Conservation (phyloP, 53 echinoderm and acorn worm species). For the Holothuria scabra region DNA sequence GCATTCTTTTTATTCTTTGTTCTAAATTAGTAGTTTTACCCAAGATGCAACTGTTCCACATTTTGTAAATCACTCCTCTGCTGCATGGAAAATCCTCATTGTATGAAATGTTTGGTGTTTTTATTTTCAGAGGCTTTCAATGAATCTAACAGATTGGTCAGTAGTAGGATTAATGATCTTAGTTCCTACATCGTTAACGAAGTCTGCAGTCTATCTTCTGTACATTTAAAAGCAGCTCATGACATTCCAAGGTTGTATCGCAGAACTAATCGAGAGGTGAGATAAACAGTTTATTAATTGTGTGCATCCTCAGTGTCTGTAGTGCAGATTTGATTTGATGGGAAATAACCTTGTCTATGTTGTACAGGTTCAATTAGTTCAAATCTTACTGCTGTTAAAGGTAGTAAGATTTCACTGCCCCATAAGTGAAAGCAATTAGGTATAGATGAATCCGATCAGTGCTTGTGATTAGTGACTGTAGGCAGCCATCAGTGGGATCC, state of each 20-base stretch:
- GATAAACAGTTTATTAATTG: not conserved
- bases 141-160: slow-evolving; percentile 61
- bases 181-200: slow-evolving; percentile 59
- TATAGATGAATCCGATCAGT: too few species aligned
- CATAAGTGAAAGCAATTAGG: too few species aligned
- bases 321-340: not conserved
- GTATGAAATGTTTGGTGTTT: not conserved
- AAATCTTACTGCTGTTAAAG: too few species aligned
- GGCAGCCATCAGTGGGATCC: too few species aligned
- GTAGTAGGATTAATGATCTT: slow-evolving; percentile 49
- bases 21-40: too few species aligned
- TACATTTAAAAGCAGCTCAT: slow-evolving; percentile 95
- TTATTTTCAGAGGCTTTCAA: slow-evolving; percentile 66
- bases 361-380: too few species aligned
- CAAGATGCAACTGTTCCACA: not conserved
- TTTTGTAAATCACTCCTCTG: not conserved
- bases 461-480: too few species aligned
- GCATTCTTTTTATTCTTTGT: too few species aligned
- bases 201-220: slow-evolving; percentile 72
- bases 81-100: not conserved
- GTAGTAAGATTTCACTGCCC: too few species aligned
- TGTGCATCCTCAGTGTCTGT: not conserved
- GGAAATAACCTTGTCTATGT: too few species aligned
- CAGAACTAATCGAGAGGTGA: slow-evolving; percentile 92
- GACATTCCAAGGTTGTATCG: slow-evolving; percentile 96